A percentile compares a stretch with the other conserved stretches of the same genome.
These are phyloP conservation scores for Harpalus rufipes DNA, from an alignment of 2,888 invertebrate species.

Conservation along the genomic window DNA sequence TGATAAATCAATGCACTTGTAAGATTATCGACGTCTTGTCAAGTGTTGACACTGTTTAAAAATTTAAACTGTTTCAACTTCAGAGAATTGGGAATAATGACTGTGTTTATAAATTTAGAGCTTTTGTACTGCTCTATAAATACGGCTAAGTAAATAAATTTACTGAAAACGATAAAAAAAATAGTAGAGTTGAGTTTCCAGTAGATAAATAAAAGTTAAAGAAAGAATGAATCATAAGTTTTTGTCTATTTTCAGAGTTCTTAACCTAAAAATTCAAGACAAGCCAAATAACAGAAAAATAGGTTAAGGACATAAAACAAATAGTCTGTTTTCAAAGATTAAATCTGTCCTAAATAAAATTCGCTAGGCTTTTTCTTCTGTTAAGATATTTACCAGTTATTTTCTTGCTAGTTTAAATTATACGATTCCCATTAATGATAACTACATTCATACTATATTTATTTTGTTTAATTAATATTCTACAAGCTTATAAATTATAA, in stretches of 20 bases:
- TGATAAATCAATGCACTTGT: slow-evolving; percentile 34
- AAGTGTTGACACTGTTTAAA: slow-evolving; percentile 36
- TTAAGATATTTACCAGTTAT: not conserved
- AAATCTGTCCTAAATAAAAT: not conserved
- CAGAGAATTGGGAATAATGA: slow-evolving; percentile 31
- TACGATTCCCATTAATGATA: too few relatives aligned
- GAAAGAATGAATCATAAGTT: not conserved
- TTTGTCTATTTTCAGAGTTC: not conserved
- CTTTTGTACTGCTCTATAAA: slow-evolving; percentile 29
- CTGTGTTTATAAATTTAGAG: slow-evolving; percentile 22
- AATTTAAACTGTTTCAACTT: slow-evolving; percentile 21
- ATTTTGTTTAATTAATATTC: not conserved
- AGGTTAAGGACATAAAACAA: not conserved
- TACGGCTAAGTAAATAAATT: slow-evolving; percentile 20
- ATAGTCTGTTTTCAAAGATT: not conserved
- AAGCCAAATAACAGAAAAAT: not conserved
- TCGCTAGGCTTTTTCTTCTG: not conserved
- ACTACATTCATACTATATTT: not conserved
- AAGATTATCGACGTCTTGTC: slow-evolving; percentile 24
- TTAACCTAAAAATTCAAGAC: not conserved
- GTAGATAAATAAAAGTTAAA: not conserved
- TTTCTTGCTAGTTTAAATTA: too few relatives aligned
- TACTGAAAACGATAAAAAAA: slow-evolving; percentile 6
- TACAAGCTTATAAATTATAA: not conserved
- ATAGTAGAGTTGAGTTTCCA: not conserved